Evolutionary conservation across 2,113 vertebrate species (phyloP).

Genomic region (Zosterops hypoxanthus): DNA sequence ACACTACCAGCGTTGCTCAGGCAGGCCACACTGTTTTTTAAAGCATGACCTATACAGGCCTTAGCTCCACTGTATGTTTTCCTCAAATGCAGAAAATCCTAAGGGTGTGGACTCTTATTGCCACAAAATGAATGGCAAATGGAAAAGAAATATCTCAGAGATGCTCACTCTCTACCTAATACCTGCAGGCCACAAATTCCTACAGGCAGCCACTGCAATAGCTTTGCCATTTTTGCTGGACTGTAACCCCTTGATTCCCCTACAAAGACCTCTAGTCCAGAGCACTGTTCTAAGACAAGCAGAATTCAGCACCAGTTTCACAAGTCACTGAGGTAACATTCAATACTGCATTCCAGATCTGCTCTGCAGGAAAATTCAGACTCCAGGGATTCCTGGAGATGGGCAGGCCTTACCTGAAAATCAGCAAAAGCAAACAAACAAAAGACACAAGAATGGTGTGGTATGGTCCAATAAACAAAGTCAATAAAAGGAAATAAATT

Average conservation of each 20-base stretch:
- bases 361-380: not conserved
- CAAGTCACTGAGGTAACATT: not conserved
- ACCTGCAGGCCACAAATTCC: not conserved
- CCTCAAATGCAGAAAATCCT: not conserved
- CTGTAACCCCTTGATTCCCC: accelerated
- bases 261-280: not conserved
- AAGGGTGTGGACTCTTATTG: not conserved
- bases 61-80: not conserved
- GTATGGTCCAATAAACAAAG: not conserved
- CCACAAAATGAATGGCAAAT: not conserved
- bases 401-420: not conserved
- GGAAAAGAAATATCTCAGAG: not conserved
- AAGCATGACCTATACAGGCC: not conserved
- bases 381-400: not conserved
- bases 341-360: not conserved
- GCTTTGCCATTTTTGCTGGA: not conserved
- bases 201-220: not conserved
- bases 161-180: not conserved
- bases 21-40: not conserved
- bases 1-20: not conserved
- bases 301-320: not conserved
- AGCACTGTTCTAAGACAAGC: not conserved
- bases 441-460: not conserved
- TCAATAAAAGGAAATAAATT: not conserved
- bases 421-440: not conserved